These are phyloP conservation scores for Zingel zingel DNA, from an alignment of 2,113 vertebrate species.

Conservation along the genomic window DNA sequence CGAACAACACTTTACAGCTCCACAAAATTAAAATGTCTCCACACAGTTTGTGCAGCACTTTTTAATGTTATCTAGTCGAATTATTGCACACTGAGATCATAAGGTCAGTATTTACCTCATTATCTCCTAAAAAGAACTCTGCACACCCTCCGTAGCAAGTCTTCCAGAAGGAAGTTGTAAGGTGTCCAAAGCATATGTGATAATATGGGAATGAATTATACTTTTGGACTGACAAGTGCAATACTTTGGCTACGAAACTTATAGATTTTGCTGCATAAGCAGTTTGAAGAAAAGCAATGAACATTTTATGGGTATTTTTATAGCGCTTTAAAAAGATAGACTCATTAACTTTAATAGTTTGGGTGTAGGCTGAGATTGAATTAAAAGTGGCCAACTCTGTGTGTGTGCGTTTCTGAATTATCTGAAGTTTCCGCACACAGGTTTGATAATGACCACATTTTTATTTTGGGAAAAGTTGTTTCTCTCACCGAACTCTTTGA, in stretches of 20 bases:
- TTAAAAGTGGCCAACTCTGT: conserved; percentile 11
- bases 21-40: not conserved
- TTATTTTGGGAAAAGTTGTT: not conserved
- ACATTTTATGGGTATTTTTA: conserved; percentile 33
- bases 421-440: conserved; percentile 2
- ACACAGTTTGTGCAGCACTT: not conserved
- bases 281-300: conserved; percentile 8
- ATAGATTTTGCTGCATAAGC: not conserved
- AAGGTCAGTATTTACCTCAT: not conserved
- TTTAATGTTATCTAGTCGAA: not conserved
- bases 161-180: not conserved
- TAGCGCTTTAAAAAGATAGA: conserved; percentile 21
- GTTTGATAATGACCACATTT: conserved; percentile 19
- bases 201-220: not conserved
- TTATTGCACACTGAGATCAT: not conserved
- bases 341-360: conserved; percentile 45
- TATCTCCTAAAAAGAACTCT: not conserved
- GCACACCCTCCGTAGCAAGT: not conserved
- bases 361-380: conserved; percentile 32
- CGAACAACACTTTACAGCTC: not conserved
- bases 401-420: conserved; percentile 3
- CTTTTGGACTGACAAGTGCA: not conserved
- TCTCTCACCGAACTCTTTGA: not conserved
- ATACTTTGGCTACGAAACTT: not conserved
- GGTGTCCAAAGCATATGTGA: not conserved